Conservation (phyloP, 1,140 invertebrate species). For the Augochlora pura region DNA sequence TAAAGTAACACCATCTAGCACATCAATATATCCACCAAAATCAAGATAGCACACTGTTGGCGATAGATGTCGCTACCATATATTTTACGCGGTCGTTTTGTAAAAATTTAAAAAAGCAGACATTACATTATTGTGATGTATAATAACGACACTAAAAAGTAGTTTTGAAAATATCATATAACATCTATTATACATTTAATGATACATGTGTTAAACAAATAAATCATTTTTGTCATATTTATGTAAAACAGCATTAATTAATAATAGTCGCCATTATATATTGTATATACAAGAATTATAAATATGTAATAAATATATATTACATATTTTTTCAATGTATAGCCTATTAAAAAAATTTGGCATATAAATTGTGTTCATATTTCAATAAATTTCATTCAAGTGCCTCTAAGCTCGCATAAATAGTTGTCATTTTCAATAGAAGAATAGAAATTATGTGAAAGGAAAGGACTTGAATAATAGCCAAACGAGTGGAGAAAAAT, state of each 20-base stretch:
- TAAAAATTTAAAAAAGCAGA: too few species aligned
- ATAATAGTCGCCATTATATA: slow-evolving; percentile 41
- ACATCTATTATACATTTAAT: slow-evolving; percentile 32
- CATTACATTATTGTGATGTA: background rate
- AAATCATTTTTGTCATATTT: slow-evolving; percentile 34
- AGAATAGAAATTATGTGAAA: background rate
- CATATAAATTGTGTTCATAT: slow-evolving; percentile 27
- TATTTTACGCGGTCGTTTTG: too few species aligned
- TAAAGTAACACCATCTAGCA: too few species aligned
- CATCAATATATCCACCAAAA: too few species aligned
- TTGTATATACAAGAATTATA: slow-evolving; percentile 44
- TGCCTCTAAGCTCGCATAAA: slow-evolving; percentile 1
- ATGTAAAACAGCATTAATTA: slow-evolving; percentile 58
- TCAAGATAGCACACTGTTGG: too few species aligned
- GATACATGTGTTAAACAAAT: slow-evolving; percentile 45
- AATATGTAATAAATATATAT: slow-evolving; percentile 64
- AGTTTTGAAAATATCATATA: slow-evolving; percentile 30
- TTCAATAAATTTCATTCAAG: slow-evolving; percentile 30
- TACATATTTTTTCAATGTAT: slow-evolving; percentile 41
- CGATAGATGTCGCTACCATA: too few species aligned
- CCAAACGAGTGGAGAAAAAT: background rate
- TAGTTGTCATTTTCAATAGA: background rate
- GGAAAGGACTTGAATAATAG: background rate
- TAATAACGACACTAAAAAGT: slow-evolving; percentile 3
- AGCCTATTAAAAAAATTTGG: slow-evolving; percentile 36